Conservation (phyloP, 2,113 vertebrate genomes). For the Charadrius vociferus region DNA sequence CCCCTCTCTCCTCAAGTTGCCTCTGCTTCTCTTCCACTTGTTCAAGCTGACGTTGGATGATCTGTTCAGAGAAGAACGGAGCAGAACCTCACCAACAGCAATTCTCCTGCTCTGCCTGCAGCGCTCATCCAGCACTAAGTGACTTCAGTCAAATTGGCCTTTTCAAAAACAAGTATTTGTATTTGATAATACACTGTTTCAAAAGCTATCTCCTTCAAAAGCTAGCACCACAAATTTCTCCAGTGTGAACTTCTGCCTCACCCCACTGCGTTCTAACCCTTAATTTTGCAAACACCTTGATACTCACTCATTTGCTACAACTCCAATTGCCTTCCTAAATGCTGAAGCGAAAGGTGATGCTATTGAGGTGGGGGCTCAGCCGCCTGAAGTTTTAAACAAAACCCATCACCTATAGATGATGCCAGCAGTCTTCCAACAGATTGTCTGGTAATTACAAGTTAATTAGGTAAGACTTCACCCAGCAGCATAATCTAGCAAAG, state of each 20-base stretch:
- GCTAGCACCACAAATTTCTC: background rate
- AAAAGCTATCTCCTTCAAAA: background rate
- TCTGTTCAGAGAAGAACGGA: slow-evolving; percentile 71
- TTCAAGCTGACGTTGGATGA: slow-evolving; percentile 96
- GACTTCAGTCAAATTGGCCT: background rate
- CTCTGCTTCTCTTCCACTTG: slow-evolving; percentile 99
- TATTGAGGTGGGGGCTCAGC: background rate
- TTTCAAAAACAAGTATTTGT: background rate
- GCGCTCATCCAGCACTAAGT: background rate
- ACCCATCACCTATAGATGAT: background rate
- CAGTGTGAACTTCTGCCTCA: background rate
- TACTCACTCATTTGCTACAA: background rate
- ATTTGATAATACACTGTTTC: background rate
- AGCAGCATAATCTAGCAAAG: background rate
- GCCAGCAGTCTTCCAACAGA: background rate
- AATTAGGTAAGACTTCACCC: background rate
- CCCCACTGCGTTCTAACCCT: background rate
- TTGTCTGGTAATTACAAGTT: background rate
- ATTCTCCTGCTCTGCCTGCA: background rate
- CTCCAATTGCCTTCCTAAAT: background rate
- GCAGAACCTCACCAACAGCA: background rate
- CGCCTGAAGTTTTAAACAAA: background rate
- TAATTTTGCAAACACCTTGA: background rate
- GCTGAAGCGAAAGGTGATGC: background rate
- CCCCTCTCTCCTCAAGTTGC: slow-evolving; percentile 93